Conservation (phyloP, 2,888 invertebrate genomes). For the Melanostoma mellinum region DNA sequence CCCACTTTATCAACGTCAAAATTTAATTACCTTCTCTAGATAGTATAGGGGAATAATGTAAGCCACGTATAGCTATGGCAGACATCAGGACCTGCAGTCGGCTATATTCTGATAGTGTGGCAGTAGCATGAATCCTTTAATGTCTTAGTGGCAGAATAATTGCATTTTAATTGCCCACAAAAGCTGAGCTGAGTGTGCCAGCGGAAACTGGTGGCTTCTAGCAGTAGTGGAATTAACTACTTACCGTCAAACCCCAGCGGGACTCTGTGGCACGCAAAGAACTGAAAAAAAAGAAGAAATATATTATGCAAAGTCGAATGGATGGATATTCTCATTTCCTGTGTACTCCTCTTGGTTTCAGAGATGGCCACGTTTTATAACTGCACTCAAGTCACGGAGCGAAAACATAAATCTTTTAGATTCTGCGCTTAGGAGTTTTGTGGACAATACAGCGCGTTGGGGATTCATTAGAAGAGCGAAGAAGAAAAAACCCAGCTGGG, state of each 20-base stretch:
- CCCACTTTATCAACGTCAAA: conserved; percentile 71
- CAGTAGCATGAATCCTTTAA: conserved; percentile 60
- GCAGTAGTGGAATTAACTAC: conserved; percentile 52
- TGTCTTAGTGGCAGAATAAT: conserved; percentile 71
- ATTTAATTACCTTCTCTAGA: conserved; percentile 67
- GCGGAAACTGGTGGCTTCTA: conserved; percentile 29
- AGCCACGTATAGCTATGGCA: conserved; percentile 17
- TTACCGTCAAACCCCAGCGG: conserved; percentile 30
- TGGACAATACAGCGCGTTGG: conserved; percentile 22
- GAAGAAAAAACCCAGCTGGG: conserved; percentile 24
- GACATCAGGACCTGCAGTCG: conserved; percentile 3
- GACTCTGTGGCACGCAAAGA: conserved; percentile 1
- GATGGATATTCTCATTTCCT: conserved; percentile 52
- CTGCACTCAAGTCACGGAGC: conserved; percentile 54
- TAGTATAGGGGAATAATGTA: conserved; percentile 41
- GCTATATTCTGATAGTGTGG: conserved; percentile 40
- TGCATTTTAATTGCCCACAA: conserved; percentile 73
- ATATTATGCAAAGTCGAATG: conserved; percentile 51
- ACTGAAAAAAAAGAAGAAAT: conserved; percentile 21
- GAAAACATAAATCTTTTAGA: conserved; percentile 59
- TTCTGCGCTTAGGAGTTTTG: conserved; percentile 50
- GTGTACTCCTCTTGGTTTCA: conserved; percentile 14
- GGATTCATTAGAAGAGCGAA: conserved; percentile 4
- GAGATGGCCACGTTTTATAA: conserved; percentile 38
- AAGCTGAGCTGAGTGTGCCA: conserved; percentile 55